Evolutionary conservation across 2,888 invertebrate genomes (phyloP).

Genomic region (Drosophila mulleri): DNA sequence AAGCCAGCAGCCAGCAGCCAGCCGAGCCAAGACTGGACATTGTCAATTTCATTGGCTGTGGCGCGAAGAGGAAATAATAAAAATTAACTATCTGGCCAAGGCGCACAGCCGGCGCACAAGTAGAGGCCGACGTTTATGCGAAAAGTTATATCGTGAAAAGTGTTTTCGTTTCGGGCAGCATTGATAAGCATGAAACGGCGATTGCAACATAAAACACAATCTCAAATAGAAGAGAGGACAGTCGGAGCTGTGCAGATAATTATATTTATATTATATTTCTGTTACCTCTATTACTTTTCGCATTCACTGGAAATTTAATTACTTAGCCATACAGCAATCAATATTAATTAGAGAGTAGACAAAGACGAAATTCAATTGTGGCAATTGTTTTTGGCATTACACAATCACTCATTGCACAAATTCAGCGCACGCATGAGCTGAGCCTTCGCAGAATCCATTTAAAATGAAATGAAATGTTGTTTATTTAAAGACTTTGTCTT

Average conservation of each 20-base stretch:
- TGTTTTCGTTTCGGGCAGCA: slow-evolving; percentile 5
- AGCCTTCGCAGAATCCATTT: not conserved
- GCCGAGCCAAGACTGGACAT: slow-evolving; percentile 42
- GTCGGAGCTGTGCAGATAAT: not conserved
- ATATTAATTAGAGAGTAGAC: not conserved
- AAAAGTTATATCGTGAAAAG: slow-evolving; percentile 38
- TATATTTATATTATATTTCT: no score
- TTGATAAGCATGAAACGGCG: not conserved
- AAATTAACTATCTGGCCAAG: slow-evolving; percentile 50
- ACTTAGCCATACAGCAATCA: not conserved
- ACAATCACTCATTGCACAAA: not conserved
- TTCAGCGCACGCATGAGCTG: not conserved
- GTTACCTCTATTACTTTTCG: not conserved
- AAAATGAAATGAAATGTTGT: not conserved
- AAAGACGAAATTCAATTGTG: not conserved
- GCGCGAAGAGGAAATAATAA: slow-evolving; percentile 68
- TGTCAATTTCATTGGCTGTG: slow-evolving; percentile 58
- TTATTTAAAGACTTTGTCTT: not conserved
- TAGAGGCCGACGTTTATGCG: slow-evolving; percentile 54
- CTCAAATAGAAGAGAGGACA: not conserved
- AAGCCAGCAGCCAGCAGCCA: slow-evolving; percentile 38
- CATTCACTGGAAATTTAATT: not conserved
- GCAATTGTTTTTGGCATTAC: no score
- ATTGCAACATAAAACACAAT: slow-evolving; percentile 4
- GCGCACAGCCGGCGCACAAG: slow-evolving; percentile 26